Conservation (phyloP, 2,797 vertebrate genomes). For the Pampus argenteus region DNA sequence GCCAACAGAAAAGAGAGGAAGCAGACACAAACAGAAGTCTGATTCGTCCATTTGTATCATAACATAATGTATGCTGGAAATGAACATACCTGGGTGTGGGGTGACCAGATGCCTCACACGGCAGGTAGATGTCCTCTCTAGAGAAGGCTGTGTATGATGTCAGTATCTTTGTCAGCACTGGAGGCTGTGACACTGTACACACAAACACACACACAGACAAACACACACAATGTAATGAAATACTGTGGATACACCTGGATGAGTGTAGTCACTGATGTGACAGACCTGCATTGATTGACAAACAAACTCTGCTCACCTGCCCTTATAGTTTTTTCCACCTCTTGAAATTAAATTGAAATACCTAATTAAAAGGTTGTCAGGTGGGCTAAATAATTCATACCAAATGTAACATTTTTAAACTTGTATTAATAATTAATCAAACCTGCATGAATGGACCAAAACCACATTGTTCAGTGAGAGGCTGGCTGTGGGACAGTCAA, state of each 20-base stretch:
- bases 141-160: conserved; percentile 74
- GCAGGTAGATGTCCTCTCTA: conserved; percentile 71
- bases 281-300: too few relatives aligned
- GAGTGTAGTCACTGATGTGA: too few relatives aligned
- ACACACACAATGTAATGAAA: conserved; percentile 16
- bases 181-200: conserved; percentile 76
- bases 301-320: too few relatives aligned
- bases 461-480: conserved; percentile 35
- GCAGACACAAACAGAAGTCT: conserved; percentile 9
- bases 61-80: neutral
- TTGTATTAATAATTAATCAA: neutral
- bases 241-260: neutral
- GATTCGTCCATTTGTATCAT: too few relatives aligned
- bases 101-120: conserved; percentile 75
- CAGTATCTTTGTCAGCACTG: conserved; percentile 62
- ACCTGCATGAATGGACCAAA: conserved; percentile 7
- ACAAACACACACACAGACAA: conserved; percentile 37
- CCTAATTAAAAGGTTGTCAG: neutral
- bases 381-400: neutral
- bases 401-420: neutral
- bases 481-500: too few relatives aligned
- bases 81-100: conserved; percentile 78
- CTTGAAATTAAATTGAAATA: too few relatives aligned
- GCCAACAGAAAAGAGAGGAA: conserved; percentile 46
- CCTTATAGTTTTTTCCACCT: too few relatives aligned